Base-by-base conservation (phyloP, 37 sponge, comb jelly and placozoan species). In the Tethya wilhelma region DNA sequence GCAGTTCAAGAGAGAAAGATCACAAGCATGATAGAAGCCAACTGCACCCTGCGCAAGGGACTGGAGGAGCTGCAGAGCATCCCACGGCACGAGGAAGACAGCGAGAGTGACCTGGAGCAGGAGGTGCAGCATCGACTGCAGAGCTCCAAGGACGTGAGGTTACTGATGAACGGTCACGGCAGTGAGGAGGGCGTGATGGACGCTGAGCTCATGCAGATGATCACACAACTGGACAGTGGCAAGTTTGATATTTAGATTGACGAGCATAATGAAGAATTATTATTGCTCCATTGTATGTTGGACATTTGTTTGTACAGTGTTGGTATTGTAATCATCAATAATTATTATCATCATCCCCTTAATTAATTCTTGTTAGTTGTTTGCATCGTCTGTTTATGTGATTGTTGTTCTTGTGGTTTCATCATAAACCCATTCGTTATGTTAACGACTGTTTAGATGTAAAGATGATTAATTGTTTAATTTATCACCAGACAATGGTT, bases 41-140 rank as follows among this genome's bases (percentile, higher is more conserved):
- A 90, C 60, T 42, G 71, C 41, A 90, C 91, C 9, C 73, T 90
- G 11, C 31, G 82, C 0, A 38, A 69, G 29, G 91, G 91, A 4
- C 86, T 90, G 0, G 59, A 90, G 23, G 79, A 81, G 55, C 67
- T 85, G 26, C 41, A 68, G 25, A 37, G 34, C 6, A 41, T 88
- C 9, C 73, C 75, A 2, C 44, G 34, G 34, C 75, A 87, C 37
- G 56, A 73, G n/a, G 71, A 58, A 2, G 14, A 39, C 44, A 76
- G 59, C 58, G 77, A 41, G 11, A 76, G 77, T 84, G 84, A 81
- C 45, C 34, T 81, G 44, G 82, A 75, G 3, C 77, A 84, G 25
- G 82, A 81, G 37, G 71, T 23, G 7, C 26, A 22, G 28, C 42
- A 43, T 40, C 44, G 44, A 2, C 4, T 43, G 9, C 38, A 17